Percentiles rank a stretch among this genome's conserved stretches.
phyloP scores from a whole-genome alignment of 1,140 invertebrate genomes.

The Orius insidiosus region DNA sequence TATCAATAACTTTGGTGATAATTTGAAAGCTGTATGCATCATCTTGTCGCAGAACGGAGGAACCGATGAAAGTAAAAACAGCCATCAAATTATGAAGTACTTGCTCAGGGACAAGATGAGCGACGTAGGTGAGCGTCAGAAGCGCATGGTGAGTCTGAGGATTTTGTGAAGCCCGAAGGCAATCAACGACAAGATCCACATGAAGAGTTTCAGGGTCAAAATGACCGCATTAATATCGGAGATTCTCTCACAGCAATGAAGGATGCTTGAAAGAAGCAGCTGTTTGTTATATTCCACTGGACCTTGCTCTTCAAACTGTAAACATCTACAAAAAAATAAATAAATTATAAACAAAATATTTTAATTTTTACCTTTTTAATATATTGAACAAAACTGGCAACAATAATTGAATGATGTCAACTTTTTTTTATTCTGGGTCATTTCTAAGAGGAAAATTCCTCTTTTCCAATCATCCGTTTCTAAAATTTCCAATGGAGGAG shows the following conservation, averaged over 20 bases:
- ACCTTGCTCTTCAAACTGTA: conserved; percentile 62
- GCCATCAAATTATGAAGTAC: conserved; percentile 83
- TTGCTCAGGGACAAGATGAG: conserved; percentile 55
- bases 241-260: conserved; percentile 47
- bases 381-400: conserved; percentile 61
- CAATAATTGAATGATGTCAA: conserved; percentile 44
- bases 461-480: conserved; percentile 54
- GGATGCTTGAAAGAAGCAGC: conserved; percentile 56
- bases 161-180: conserved; percentile 73
- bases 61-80: conserved; percentile 91
- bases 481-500: conserved; percentile 31
- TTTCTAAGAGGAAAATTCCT: conserved; percentile 61
- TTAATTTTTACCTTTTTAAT: conserved; percentile 48
- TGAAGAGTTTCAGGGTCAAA: conserved; percentile 43
- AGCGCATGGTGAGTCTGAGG: conserved; percentile 87
- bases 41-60: conserved; percentile 74
- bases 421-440: conserved; percentile 67
- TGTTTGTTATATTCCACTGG: conserved; percentile 83
- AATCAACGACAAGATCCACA: conserved; percentile 69
- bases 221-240: conserved; percentile 28
- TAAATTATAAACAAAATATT: not conserved
- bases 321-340: conserved; percentile 29
- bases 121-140: conserved; percentile 57
- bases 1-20: conserved; percentile 76
- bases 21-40: conserved; percentile 88